Conservation (phyloP, 2,888 invertebrate genomes). For the Mythimna pallens region DNA sequence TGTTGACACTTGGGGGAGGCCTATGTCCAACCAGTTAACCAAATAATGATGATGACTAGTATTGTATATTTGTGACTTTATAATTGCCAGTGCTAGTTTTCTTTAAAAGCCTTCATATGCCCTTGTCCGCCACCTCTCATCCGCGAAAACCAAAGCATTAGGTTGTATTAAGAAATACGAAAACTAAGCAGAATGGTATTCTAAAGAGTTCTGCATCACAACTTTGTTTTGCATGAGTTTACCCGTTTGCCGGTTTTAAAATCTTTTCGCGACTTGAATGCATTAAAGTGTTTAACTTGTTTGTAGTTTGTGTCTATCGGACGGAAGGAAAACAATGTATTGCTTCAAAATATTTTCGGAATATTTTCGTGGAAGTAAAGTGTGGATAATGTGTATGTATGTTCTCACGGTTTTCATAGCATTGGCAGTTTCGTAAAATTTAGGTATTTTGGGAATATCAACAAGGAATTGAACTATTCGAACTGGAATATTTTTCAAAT, state of each 20-base stretch:
- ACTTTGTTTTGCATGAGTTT: constrained; percentile 87
- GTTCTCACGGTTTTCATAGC: constrained; percentile 4
- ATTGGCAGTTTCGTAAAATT: not conserved
- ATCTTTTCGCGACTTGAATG: constrained; percentile 76
- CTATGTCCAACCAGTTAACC: too few relatives aligned
- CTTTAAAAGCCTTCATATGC: not conserved
- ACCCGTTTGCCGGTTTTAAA: constrained; percentile 82
- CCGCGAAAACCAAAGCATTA: constrained; percentile 73
- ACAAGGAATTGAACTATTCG: not conserved
- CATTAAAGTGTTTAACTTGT: constrained; percentile 79
- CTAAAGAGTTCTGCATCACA: constrained; percentile 87
- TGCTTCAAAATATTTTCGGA: constrained; percentile 21
- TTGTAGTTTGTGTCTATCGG: constrained; percentile 60
- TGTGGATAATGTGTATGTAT: constrained; percentile 16
- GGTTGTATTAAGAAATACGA: constrained; percentile 89
- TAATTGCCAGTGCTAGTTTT: not conserved
- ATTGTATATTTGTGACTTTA: too few relatives aligned
- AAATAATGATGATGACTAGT: too few relatives aligned
- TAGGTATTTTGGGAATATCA: not conserved
- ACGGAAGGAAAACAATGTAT: constrained; percentile 44
- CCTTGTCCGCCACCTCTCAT: constrained; percentile 68
- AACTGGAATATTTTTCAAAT: not conserved
- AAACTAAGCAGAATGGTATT: constrained; percentile 88
- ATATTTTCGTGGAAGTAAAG: constrained; percentile 27
- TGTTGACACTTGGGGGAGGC: too few relatives aligned